A percentile compares a stretch with the other conserved stretches of the same genome.
phyloP scores from a whole-genome alignment of 2,113 vertebrate species.

The Amazona guildingii region DNA sequence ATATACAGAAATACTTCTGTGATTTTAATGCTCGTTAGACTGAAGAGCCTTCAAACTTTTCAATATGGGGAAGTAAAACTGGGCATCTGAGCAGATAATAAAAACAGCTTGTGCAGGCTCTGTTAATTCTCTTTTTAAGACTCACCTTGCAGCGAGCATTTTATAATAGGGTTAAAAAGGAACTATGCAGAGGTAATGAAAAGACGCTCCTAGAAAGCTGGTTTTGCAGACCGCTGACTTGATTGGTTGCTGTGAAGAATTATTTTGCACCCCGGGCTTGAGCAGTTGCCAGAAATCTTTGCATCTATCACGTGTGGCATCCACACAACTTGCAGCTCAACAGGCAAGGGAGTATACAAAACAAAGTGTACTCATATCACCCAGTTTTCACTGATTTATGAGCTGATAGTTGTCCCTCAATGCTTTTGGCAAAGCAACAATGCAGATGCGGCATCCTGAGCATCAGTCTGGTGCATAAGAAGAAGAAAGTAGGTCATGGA shows the following conservation, averaged over 20 bases:
- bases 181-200: background rate
- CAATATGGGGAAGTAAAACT: background rate
- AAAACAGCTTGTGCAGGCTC: background rate
- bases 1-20: conserved; percentile 24
- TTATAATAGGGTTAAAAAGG: background rate
- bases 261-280: background rate
- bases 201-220: background rate
- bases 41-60: conserved; percentile 42
- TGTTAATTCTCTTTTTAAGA: background rate
- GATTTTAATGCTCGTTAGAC: conserved; percentile 52
- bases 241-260: background rate
- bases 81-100: conserved; percentile 22
- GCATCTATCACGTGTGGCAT: too few species aligned
- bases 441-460: background rate
- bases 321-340: background rate
- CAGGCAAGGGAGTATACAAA: background rate
- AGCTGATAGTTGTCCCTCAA: background rate
- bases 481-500: background rate
- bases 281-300: background rate
- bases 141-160: background rate
- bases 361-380: background rate
- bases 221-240: background rate
- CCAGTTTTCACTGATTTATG: background rate
- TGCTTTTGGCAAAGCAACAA: rapidly evolving
- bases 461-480: background rate